Percentiles rank a stretch among this genome's conserved stretches.
These are phyloP conservation scores for Cataglyphis cursor DNA, from an alignment of 2,888 invertebrate genomes.

Conservation along the genomic window DNA sequence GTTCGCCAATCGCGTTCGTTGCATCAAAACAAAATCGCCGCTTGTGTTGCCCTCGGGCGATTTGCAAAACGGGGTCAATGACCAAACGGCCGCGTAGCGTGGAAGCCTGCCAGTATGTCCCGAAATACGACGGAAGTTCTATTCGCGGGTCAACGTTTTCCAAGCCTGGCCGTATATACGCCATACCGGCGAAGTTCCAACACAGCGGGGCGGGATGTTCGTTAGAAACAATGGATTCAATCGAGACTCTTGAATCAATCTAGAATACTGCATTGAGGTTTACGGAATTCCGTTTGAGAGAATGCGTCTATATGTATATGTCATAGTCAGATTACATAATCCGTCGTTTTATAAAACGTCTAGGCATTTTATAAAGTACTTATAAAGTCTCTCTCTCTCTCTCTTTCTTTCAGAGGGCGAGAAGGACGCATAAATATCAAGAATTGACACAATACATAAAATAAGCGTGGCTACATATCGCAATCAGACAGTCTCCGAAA, in stretches of 20 bases:
- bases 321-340: too few species aligned
- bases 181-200: conserved; percentile 53
- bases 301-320: not conserved
- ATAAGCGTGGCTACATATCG: not conserved
- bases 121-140: conserved; percentile 75
- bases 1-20: conserved; percentile 43
- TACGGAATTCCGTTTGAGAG: too few species aligned
- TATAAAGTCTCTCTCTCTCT: too few species aligned
- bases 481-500: not conserved
- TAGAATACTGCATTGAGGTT: not conserved
- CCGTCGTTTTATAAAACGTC: too few species aligned
- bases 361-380: too few species aligned
- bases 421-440: not conserved
- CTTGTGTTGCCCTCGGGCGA: conserved; percentile 43
- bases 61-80: conserved; percentile 69
- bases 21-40: conserved; percentile 48
- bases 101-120: conserved; percentile 72
- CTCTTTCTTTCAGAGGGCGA: too few species aligned
- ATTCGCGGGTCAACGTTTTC: conserved; percentile 66
- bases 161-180: conserved; percentile 67
- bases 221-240: conserved; percentile 24
- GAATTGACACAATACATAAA: not conserved
- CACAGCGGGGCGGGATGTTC: conserved; percentile 18
- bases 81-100: conserved; percentile 63
- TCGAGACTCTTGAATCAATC: conserved; percentile 29